Percentiles rank a stretch among this genome's conserved stretches.
Evolutionary conservation across 2,797 vertebrate species (phyloP).

Genomic region (Bucorvus abyssinicus): DNA sequence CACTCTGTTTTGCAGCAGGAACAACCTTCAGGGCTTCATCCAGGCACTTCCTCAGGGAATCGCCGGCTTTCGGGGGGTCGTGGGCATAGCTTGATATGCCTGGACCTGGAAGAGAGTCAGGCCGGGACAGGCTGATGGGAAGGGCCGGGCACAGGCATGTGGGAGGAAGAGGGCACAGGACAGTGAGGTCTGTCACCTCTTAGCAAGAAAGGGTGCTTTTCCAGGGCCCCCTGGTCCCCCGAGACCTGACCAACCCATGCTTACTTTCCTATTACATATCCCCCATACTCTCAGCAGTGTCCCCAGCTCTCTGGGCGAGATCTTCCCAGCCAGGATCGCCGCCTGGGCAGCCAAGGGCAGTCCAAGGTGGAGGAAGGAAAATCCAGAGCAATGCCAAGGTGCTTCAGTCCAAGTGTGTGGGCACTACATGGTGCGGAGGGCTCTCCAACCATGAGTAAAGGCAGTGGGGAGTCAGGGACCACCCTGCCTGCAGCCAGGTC

Average conservation of each 20-base stretch:
- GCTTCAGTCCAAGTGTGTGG: neutral
- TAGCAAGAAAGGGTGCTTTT: neutral
- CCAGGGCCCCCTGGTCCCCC: neutral
- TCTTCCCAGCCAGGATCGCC: neutral
- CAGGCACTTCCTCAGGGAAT: conserved; percentile 80
- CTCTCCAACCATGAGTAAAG: neutral
- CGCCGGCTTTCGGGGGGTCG: conserved; percentile 70
- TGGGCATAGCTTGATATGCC: conserved; percentile 85
- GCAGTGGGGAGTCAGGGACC: neutral
- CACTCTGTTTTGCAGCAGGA: conserved; percentile 73
- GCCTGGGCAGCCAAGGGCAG: neutral
- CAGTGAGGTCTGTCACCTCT: neutral
- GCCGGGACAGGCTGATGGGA: neutral
- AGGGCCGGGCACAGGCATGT: neutral
- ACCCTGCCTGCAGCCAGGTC: neutral
- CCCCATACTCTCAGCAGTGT: neutral
- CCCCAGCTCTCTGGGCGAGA: neutral
- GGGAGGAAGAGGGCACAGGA: neutral
- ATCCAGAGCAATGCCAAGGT: neutral
- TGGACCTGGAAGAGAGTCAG: conserved; percentile 68
- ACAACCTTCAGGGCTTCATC: conserved; percentile 76
- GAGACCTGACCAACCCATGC: neutral
- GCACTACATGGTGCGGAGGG: rapidly evolving
- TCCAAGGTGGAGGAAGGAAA: neutral
- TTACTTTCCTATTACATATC: rapidly evolving